phyloP scores from a whole-genome alignment of 2,797 vertebrate species.

The Petrocephalus sullivani region DNA sequence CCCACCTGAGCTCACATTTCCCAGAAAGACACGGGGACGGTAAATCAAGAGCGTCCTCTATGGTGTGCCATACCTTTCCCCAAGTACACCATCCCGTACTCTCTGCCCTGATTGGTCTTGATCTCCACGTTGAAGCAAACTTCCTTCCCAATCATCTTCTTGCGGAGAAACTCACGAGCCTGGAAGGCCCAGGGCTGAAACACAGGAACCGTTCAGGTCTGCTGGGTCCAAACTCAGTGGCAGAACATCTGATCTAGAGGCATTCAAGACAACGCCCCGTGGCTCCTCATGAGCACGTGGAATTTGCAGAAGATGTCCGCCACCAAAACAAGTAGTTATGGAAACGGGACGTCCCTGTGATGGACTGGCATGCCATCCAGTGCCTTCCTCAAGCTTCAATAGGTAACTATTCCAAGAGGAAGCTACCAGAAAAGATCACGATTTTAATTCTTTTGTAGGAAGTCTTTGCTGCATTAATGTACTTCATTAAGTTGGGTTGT shows the following conservation, averaged over 20 bases:
- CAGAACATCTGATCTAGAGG: neutral
- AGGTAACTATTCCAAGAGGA: neutral
- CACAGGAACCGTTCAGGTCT: neutral
- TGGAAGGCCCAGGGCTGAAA: slow-evolving; percentile 91
- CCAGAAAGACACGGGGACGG: neutral
- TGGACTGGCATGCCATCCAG: neutral
- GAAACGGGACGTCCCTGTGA: neutral
- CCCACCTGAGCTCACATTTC: neutral
- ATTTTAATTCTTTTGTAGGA: neutral
- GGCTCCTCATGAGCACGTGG: neutral
- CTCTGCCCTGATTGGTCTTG: slow-evolving; percentile 80
- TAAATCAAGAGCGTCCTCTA: neutral
- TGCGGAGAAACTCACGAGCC: slow-evolving; percentile 89
- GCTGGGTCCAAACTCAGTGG: neutral
- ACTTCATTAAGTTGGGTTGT: neutral
- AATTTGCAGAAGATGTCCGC: too few relatives aligned
- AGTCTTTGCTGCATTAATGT: neutral
- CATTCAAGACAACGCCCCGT: neutral
- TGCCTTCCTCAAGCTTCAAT: neutral
- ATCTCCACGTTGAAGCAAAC: slow-evolving; percentile 95
- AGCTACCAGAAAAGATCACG: neutral
- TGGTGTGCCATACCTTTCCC: slow-evolving; percentile 72
- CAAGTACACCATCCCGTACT: slow-evolving; percentile 92
- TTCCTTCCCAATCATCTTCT: slow-evolving; percentile 97
- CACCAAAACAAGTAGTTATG: neutral